Base-by-base conservation (phyloP, 2,888 invertebrate genomes). In the Cerastoderma edule region DNA sequence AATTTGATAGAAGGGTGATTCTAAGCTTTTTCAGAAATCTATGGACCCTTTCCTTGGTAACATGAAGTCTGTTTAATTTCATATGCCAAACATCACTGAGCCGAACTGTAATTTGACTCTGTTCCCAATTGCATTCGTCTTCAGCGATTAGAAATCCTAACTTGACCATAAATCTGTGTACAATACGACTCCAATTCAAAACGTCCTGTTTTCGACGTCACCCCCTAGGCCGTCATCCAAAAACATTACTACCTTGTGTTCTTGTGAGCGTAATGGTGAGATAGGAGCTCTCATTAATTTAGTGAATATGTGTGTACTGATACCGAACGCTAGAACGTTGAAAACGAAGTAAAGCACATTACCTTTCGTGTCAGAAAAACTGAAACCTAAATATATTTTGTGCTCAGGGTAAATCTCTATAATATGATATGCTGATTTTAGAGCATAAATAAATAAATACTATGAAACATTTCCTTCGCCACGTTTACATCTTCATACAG, bases 341-440 rank as follows among this genome's bases (percentile, higher is more conserved):
- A 66, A 66, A 24, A 65, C 64, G 39, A n/a, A 67, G 39, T 48
- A 63, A 4, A 8, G 48, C 4, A 19, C 30, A 0, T 32, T 67
- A 30, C 39, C 66, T 8, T 46, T n/a, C 5, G 10, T 16, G 44
- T 66, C 48, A 6, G 35, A 13, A 66, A 66, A 72, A 16, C 39
- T 39, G 27, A 72, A 72, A 30, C 72, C 66, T 27, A 67, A 27
- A 57, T 39, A 67, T 6, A 46, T 64, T 22, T 44, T 16, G 44
- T 65, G 65, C 22, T 50, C 70, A 22, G 48, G 63, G 63, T 48
- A 48, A 22, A 70, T 48, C 19, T 71, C 60, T 2, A 75, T 50
- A 57, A 75, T 72, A 60, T 75, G 78, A 69, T 75, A 78, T 33
- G 78, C 78, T 13, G 57, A 64, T 27, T 67, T 70, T n/a, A 73